Conservation (phyloP, 2,113 vertebrate genomes). For the Sander lucioperca region DNA sequence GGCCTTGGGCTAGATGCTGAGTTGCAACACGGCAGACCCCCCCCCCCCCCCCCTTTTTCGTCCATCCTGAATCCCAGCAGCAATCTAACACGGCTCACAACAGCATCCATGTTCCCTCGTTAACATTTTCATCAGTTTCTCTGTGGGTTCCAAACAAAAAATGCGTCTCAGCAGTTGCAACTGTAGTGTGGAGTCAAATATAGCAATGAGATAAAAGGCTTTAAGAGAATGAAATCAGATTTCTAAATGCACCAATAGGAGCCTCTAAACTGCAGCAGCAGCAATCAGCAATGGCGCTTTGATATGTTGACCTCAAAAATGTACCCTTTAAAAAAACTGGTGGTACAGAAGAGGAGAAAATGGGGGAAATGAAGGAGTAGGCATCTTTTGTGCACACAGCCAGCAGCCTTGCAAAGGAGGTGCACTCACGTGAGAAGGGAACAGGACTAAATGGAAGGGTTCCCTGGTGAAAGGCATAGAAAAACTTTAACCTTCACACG, state of each 20-base stretch:
- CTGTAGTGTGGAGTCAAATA: slow-evolving; percentile 41
- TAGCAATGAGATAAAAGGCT: slow-evolving; percentile 56
- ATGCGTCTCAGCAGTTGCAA: slow-evolving; percentile 47
- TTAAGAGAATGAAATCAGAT: slow-evolving; percentile 48
- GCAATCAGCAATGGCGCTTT: slow-evolving; percentile 18
- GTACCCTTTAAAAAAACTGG: neutral
- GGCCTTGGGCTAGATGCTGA: slow-evolving; percentile 63
- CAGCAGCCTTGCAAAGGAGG: slow-evolving; percentile 16
- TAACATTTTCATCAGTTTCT: slow-evolving; percentile 75
- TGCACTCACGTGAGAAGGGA: slow-evolving; percentile 23
- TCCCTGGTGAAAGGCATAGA: slow-evolving; percentile 46
- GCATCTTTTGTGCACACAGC: slow-evolving; percentile 50
- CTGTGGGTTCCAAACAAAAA: slow-evolving; percentile 52
- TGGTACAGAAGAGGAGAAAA: neutral
- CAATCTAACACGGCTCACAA: slow-evolving; percentile 44
- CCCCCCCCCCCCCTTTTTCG: neutral
- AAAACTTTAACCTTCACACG: slow-evolving; percentile 83
- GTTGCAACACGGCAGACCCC: slow-evolving; percentile 56
- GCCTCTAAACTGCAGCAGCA: slow-evolving; percentile 33
- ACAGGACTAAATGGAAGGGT: slow-evolving; percentile 19
- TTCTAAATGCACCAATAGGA: slow-evolving; percentile 38
- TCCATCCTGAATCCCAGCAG: slow-evolving; percentile 57
- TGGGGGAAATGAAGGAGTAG: neutral
- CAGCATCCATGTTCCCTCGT: slow-evolving; percentile 43
- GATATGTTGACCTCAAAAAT: slow-evolving; percentile 56